Percentiles rank a stretch among this genome's conserved stretches.
phyloP scores from a whole-genome alignment of 2,888 invertebrate species.

The Seira musarum region DNA sequence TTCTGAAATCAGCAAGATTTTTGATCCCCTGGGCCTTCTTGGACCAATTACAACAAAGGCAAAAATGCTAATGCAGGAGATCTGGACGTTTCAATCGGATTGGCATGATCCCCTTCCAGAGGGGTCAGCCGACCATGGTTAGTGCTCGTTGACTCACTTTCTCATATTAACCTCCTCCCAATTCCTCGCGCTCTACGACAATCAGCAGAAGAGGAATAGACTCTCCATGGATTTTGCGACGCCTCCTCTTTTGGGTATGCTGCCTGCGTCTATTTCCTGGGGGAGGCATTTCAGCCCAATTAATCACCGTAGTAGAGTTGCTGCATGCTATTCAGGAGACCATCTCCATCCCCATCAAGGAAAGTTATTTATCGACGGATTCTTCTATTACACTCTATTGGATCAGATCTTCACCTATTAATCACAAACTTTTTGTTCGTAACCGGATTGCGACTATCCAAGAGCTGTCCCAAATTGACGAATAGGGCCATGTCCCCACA shows the following conservation, averaged over 20 bases:
- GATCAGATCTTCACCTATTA: constrained; percentile 45
- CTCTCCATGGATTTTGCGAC: constrained; percentile 64
- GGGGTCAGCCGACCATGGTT: constrained; percentile 24
- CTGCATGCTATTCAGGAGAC: constrained; percentile 19
- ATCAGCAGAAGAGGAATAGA: not conserved
- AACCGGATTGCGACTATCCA: constrained; percentile 68
- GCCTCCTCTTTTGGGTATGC: constrained; percentile 66
- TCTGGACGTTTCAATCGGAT: constrained; percentile 64
- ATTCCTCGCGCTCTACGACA: constrained; percentile 7
- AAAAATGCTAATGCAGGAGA: constrained; percentile 68
- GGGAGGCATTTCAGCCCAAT: too few species aligned
- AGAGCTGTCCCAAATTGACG: constrained; percentile 20
- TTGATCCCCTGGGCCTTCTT: constrained; percentile 49
- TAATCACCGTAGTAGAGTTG: constrained; percentile 15
- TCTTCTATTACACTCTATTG: constrained; percentile 64
- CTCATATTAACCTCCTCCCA: not conserved
- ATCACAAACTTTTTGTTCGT: constrained; percentile 65
- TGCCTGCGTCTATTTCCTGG: constrained; percentile 59
- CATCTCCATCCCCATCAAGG: not conserved
- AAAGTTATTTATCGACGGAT: constrained; percentile 60
- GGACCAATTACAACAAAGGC: constrained; percentile 31
- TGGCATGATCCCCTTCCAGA: constrained; percentile 68
- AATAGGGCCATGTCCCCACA: constrained; percentile 67
- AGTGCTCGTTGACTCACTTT: not conserved
- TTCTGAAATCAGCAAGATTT: constrained; percentile 25